Evolutionary conservation across 2,113 vertebrate species (phyloP).

Genomic region (Phalacrocorax carbo): DNA sequence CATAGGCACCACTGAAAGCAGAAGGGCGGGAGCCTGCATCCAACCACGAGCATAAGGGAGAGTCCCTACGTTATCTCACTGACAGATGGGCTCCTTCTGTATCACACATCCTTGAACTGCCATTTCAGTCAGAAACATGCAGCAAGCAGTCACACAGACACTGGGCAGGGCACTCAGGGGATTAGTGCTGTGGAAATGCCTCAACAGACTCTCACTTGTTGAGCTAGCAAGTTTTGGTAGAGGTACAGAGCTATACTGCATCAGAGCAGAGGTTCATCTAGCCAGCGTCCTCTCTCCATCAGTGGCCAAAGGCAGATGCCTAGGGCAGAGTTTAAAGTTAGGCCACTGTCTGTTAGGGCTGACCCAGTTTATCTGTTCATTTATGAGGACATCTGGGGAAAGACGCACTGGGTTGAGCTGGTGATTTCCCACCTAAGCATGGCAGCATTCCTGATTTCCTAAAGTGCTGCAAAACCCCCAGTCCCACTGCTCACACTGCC

Average conservation of each 20-base stretch:
- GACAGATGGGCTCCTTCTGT: slow-evolving; percentile 9
- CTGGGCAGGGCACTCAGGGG: background rate
- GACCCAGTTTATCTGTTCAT: background rate
- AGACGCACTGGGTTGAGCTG: rapidly evolving
- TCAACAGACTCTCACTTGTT: background rate
- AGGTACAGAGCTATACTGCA: background rate
- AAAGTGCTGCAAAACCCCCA: background rate
- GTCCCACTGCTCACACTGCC: background rate
- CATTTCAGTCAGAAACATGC: background rate
- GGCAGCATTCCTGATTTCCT: background rate
- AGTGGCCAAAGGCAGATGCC: background rate
- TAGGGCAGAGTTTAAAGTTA: background rate
- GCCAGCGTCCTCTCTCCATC: background rate
- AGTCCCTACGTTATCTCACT: background rate
- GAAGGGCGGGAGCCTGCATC: background rate
- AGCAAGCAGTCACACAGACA: background rate
- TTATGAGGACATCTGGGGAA: background rate
- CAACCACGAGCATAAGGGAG: background rate
- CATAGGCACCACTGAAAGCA: background rate
- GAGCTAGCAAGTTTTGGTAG: background rate
- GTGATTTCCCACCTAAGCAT: background rate
- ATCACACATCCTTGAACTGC: background rate
- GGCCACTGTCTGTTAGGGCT: background rate
- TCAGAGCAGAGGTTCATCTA: background rate
- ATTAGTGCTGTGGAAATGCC: background rate